Evolutionary conservation across 1,140 invertebrate genomes (phyloP).

Genomic region (Oryctes rhinoceros): DNA sequence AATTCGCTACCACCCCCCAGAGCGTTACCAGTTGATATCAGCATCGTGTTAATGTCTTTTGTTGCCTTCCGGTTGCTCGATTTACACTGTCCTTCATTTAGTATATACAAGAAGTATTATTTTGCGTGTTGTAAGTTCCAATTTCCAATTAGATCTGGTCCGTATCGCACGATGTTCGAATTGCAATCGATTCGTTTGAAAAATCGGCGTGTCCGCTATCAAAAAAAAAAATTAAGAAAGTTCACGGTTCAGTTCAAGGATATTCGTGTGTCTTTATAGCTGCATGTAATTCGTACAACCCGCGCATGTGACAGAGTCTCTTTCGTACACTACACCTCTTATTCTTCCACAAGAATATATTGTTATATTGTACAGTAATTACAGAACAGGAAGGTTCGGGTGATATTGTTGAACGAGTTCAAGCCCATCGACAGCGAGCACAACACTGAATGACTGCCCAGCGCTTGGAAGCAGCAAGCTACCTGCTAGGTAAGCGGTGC

Average conservation of each 20-base stretch:
- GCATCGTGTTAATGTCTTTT: conserved; percentile 49
- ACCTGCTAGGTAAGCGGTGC: conserved; percentile 58
- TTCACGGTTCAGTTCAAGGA: conserved; percentile 41
- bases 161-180: conserved; percentile 1
- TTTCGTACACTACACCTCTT: conserved; percentile 38
- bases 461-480: conserved; percentile 52
- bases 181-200: conserved; percentile 3
- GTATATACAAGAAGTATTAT: conserved; percentile 5
- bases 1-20: conserved; percentile 58
- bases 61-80: background rate
- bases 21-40: conserved; percentile 58
- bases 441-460: conserved; percentile 60
- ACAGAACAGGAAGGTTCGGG: conserved; percentile 25
- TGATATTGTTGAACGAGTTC: conserved; percentile 46
- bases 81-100: conserved; percentile 30
- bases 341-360: conserved; percentile 25
- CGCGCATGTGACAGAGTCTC: conserved; percentile 15
- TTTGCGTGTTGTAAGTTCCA: background rate
- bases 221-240: background rate
- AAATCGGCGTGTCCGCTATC: background rate
- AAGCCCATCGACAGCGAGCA: conserved; percentile 59
- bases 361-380: conserved; percentile 12
- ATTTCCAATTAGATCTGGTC: conserved; percentile 9
- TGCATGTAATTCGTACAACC: conserved; percentile 14
- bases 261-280: background rate